Base-by-base conservation (phyloP, 2,797 vertebrate genomes). In the Falco novaeseelandiae region DNA sequence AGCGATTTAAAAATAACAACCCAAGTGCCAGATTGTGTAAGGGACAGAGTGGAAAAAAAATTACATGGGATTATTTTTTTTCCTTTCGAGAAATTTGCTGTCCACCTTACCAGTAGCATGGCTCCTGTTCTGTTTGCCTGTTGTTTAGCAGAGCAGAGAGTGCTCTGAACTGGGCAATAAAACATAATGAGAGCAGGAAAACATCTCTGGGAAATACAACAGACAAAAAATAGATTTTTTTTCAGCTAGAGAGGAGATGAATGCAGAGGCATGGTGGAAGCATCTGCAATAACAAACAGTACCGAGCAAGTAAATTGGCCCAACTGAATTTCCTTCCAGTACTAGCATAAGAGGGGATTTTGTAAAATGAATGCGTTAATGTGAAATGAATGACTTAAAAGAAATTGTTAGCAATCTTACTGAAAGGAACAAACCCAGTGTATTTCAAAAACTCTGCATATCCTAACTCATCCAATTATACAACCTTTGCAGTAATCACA, bases 141-240 rank as follows among this genome's bases (percentile, higher is more conserved):
- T 34, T 94, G 79, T 83, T 89, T 86, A 63, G 62, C 57, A 83
- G 78, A 93, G 87, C 61, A 93, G 72, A 87, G 52, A 85, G 57
- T 58, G 82, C 72, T 95, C 65, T 80, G 87, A 71, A 81, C 32
- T 1, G 5, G 36, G 42, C 38, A 89, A 81, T 81, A 93, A 92
- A 95, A 96, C 66, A 66, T 95, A 91, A 84, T 57, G 69, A 88
- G 23, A 76, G 65, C 69, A 82, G 66, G 83, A 86, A 90, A 90
- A 91, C 62, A 89, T 93, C 42, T 73, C 62, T 0, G 0, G 59
- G 77, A 95, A 93, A 72, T n/a, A 10, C 19, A 82, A 70, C 19
- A 93, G 65, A 42, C 93, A 77, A 88, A 84, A 34, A 32, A 1
- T 2, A 27, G 23, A 16, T 51, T 38, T 86, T 91, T 91, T 89